A percentile compares a stretch with the other conserved stretches of the same genome.
These are phyloP conservation scores for Macropis europaea DNA, from an alignment of 2,888 invertebrate species.

Conservation along the genomic window DNA sequence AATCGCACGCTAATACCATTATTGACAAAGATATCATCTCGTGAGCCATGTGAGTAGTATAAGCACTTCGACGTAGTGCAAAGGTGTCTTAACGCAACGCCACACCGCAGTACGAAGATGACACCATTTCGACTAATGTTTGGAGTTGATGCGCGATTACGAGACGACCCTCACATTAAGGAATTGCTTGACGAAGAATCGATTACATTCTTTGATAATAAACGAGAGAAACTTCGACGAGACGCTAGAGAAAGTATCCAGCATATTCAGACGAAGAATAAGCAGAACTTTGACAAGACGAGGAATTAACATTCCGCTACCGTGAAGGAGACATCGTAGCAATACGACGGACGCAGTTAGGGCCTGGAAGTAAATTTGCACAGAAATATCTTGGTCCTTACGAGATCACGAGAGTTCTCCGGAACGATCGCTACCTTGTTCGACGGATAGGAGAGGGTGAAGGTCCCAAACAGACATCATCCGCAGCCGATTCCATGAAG, in stretches of 20 bases:
- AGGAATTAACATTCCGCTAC: neutral
- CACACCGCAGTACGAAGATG: neutral
- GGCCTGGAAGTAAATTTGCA: neutral
- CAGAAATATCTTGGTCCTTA: neutral
- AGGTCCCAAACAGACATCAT: neutral
- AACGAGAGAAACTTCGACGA: neutral
- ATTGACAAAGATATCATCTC: conserved; percentile 4
- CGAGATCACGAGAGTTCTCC: neutral
- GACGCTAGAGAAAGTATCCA: neutral
- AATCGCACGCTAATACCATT: conserved; percentile 7
- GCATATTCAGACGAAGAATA: conserved; percentile 1
- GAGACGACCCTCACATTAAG: neutral
- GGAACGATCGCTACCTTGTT: neutral
- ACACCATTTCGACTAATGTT: neutral
- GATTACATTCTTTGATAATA: neutral
- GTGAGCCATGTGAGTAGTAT: neutral
- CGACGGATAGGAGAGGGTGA: neutral
- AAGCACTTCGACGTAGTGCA: neutral
- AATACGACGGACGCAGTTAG: neutral
- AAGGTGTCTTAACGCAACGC: neutral
- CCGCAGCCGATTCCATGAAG: neutral
- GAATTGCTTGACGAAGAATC: neutral
- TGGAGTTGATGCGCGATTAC: neutral
- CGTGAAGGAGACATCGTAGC: neutral
- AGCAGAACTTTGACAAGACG: neutral